These are phyloP conservation scores for Fissipunctia ypsillon DNA, from an alignment of 2,888 invertebrate genomes.

Conservation along the genomic window DNA sequence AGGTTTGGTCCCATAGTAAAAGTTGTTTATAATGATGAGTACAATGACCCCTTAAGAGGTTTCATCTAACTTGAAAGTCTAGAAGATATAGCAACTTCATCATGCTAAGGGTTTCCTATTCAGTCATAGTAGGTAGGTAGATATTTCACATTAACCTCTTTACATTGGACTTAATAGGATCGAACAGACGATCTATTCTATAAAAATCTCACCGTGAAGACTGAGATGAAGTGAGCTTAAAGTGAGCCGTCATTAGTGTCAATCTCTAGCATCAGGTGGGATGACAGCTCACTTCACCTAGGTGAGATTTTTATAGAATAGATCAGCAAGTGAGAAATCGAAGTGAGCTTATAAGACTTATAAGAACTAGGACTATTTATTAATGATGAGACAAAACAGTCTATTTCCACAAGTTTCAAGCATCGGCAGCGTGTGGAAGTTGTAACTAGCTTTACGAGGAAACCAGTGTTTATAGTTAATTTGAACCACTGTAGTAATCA, in stretches of 20 bases:
- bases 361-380: conserved; percentile 14
- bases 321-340: not conserved
- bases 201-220: no score
- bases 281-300: no score
- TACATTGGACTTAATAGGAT: not conserved
- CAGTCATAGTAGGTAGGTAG: not conserved
- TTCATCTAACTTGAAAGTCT: not conserved
- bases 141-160: not conserved
- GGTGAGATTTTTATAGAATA: no score
- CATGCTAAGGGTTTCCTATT: not conserved
- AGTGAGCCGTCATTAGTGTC: no score
- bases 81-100: not conserved
- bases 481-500: conserved; percentile 54
- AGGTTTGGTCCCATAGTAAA: no score
- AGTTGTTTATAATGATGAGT: no score
- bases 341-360: not conserved
- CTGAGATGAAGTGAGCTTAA: no score
- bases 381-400: conserved; percentile 33
- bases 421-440: conserved; percentile 47
- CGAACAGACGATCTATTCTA: no score
- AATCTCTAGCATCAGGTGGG: no score
- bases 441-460: conserved; percentile 55
- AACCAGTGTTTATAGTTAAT: conserved; percentile 57
- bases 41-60: no score
- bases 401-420: conserved; percentile 46